Percentiles rank a stretch among this genome's conserved stretches.
Conservation (phyloP, 64 coral and sea anemone species). For the Stichodactyla helianthus region DNA sequence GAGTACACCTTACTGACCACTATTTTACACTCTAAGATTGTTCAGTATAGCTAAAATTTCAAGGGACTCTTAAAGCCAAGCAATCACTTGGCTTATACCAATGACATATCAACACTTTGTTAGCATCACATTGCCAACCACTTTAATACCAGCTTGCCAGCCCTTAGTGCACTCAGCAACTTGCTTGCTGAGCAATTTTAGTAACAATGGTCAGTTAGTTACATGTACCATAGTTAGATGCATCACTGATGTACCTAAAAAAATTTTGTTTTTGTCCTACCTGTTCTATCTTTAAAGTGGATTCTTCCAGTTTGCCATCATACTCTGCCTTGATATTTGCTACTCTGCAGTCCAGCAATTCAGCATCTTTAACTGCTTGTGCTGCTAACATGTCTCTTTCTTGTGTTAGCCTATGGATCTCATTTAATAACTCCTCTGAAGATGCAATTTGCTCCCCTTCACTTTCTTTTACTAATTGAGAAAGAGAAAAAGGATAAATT, state of each 20-base stretch:
- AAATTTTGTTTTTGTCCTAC: not conserved
- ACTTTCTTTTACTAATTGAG: not conserved
- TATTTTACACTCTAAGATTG: too few species aligned
- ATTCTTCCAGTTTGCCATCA: slow-evolving; percentile 45
- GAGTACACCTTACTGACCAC: too few species aligned
- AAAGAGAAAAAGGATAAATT: not conserved
- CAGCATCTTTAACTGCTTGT: slow-evolving; percentile 66
- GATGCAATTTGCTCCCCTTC: not conserved
- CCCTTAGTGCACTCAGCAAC: too few species aligned
- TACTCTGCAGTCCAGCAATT: slow-evolving; percentile 51
- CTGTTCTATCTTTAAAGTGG: not conserved
- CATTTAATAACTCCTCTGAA: slow-evolving; percentile 21
- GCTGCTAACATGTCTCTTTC: slow-evolving; percentile 72
- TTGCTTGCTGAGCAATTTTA: not conserved
- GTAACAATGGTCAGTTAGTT: not conserved
- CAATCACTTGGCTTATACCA: too few species aligned
- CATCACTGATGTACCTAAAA: not conserved
- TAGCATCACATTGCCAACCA: too few species aligned
- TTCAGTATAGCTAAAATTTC: too few species aligned
- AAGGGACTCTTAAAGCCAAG: too few species aligned
- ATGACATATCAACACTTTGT: too few species aligned
- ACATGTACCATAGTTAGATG: slow-evolving; percentile 15
- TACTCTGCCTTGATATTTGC: slow-evolving; percentile 45
- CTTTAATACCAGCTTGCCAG: too few species aligned
- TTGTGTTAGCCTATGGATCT: slow-evolving; percentile 67